A percentile compares a stretch with the other conserved stretches of the same genome.
These are phyloP conservation scores for Drosophila atroscutellata DNA, from an alignment of 2,888 invertebrate genomes.

Conservation along the genomic window DNA sequence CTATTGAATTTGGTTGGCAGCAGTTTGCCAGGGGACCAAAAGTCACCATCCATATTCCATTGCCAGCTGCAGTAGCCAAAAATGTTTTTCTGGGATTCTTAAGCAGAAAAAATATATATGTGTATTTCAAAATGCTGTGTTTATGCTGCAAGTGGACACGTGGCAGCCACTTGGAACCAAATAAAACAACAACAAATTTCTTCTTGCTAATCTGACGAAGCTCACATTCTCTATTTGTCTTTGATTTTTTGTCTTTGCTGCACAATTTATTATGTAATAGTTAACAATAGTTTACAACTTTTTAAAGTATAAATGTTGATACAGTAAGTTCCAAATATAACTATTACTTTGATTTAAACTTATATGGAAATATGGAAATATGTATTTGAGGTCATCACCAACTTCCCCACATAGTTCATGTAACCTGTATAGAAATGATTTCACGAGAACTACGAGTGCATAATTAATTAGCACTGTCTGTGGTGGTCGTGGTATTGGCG, in stretches of 20 bases:
- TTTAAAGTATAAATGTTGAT: neutral
- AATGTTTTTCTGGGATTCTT: slow-evolving; percentile 45
- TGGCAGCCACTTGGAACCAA: slow-evolving; percentile 48
- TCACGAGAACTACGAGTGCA: slow-evolving; percentile 36
- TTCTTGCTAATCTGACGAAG: neutral
- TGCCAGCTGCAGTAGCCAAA: slow-evolving; percentile 36
- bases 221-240: slow-evolving; percentile 8
- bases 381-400: neutral
- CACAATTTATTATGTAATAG: neutral
- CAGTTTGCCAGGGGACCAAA: slow-evolving; percentile 32
- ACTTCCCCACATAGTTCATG: neutral
- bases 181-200: slow-evolving; percentile 14
- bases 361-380: neutral
- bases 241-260: fast-evolving
- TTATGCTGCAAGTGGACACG: slow-evolving; percentile 57
- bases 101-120: slow-evolving; percentile 28
- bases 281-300: neutral
- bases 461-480: slow-evolving; percentile 64
- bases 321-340: neutral
- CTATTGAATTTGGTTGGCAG: slow-evolving; percentile 22
- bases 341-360: neutral
- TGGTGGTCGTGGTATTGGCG: slow-evolving; percentile 41
- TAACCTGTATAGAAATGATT: neutral
- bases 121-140: slow-evolving; percentile 52
- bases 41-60: slow-evolving; percentile 51